A percentile compares a stretch with the other conserved stretches of the same genome.
Evolutionary conservation across 2,888 invertebrate species (phyloP).

Genomic region (Hartigia nigra): DNA sequence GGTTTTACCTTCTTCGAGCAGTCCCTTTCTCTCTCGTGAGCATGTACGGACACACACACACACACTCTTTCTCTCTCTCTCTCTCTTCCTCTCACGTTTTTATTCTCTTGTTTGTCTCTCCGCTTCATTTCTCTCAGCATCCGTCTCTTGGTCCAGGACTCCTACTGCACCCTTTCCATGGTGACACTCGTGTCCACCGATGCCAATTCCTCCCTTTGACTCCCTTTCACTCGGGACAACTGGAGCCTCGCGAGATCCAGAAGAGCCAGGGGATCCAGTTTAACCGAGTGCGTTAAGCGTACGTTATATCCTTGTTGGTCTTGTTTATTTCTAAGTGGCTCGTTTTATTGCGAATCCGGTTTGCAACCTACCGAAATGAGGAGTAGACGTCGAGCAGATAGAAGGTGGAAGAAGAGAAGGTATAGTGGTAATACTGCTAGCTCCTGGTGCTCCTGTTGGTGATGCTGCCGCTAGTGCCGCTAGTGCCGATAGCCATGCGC

Average conservation of each 20-base stretch:
- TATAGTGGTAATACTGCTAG: slow-evolving; percentile 24
- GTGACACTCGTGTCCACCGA: slow-evolving; percentile 20
- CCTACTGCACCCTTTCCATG: slow-evolving; percentile 50
- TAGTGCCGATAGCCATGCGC: slow-evolving; percentile 20
- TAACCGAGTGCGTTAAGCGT: slow-evolving; percentile 32
- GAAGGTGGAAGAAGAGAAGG: not conserved
- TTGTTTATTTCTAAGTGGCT: slow-evolving; percentile 8
- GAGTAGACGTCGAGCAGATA: slow-evolving; percentile 10
- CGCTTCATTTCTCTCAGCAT: slow-evolving; percentile 1
- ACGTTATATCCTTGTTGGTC: slow-evolving; percentile 21
- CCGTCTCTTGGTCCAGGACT: slow-evolving; percentile 22
- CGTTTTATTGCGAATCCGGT: slow-evolving; percentile 63
- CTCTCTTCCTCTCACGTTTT: slow-evolving; percentile 37
- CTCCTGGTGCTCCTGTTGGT: slow-evolving; percentile 18
- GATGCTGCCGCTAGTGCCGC: slow-evolving; percentile 19
- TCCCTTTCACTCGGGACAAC: not conserved
- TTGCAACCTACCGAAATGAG: slow-evolving; percentile 41
- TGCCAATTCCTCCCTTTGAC: not conserved
- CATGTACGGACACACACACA: slow-evolving; percentile 21
- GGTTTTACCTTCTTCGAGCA: not conserved
- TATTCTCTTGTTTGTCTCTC: slow-evolving; percentile 12
- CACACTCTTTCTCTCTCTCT: slow-evolving; percentile 26
- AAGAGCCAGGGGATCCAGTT: slow-evolving; percentile 47
- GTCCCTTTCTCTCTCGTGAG: slow-evolving; percentile 21
- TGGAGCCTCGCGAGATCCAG: slow-evolving; percentile 2